Percentiles rank a stretch among this genome's conserved stretches.
These are phyloP conservation scores for Ophion ventricosus DNA, from an alignment of 2,888 invertebrate species.

Conservation along the genomic window DNA sequence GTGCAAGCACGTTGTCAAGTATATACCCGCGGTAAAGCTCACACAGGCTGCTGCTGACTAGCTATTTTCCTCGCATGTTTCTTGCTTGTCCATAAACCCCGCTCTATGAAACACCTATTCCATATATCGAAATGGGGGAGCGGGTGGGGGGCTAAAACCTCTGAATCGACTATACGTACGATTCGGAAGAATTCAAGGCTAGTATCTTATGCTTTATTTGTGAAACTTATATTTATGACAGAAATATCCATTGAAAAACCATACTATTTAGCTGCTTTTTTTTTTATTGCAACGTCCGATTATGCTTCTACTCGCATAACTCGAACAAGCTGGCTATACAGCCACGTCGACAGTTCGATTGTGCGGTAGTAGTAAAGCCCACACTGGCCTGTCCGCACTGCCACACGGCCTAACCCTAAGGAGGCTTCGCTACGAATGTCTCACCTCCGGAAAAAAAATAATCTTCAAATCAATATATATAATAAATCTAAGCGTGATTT, in stretches of 20 bases:
- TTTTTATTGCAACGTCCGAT: neutral
- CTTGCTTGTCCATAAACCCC: conserved; percentile 27
- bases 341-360: too few relatives aligned
- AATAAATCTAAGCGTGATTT: too few relatives aligned
- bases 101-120: conserved; percentile 21
- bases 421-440: too few relatives aligned
- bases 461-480: too few relatives aligned
- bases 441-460: too few relatives aligned
- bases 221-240: neutral
- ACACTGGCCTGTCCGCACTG: too few relatives aligned
- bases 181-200: neutral
- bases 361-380: too few relatives aligned
- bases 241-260: neutral
- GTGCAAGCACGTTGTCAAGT: conserved; percentile 52
- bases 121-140: neutral
- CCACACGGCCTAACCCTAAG: too few relatives aligned
- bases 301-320: too few relatives aligned
- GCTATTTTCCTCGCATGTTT: conserved; percentile 2
- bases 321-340: too few relatives aligned
- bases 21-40: conserved; percentile 50
- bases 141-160: neutral
- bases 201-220: neutral
- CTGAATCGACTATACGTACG: neutral
- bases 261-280: neutral
- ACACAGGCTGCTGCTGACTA: conserved; percentile 33